phyloP scores from a whole-genome alignment of 30 jellyfish, hydroid and myxozoan species.

The Nemopilema nomurai region DNA sequence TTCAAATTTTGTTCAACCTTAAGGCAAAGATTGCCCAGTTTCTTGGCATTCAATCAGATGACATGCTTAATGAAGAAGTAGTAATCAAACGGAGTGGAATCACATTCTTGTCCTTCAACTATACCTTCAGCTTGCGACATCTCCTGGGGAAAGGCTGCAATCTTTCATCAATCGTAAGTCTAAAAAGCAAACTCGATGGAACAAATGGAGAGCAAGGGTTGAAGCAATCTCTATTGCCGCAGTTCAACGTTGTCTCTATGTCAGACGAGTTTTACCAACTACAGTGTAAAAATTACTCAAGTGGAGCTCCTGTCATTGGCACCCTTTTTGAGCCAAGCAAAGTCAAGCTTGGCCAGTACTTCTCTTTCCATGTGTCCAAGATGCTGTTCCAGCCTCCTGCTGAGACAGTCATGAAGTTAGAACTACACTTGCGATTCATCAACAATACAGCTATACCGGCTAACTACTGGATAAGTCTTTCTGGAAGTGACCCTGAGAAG shows the following conservation, averaged over 20 bases:
- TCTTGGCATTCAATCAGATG: conserved; percentile 23
- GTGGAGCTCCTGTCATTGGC: conserved; percentile 60
- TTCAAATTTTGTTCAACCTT: conserved; percentile 54
- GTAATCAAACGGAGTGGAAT: conserved; percentile 37
- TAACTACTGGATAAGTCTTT: conserved; percentile 56
- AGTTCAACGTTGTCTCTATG: conserved; percentile 32
- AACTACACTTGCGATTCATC: conserved; percentile 36
- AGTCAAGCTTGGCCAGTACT: conserved; percentile 54
- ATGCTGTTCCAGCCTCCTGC: conserved; percentile 69
- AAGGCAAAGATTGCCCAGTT: conserved; percentile 50
- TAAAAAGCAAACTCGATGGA: conserved; percentile 62
- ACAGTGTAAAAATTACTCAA: conserved; percentile 59
- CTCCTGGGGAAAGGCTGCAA: conserved; percentile 58
- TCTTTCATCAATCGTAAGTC: conserved; percentile 33
- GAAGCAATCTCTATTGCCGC: conserved; percentile 44
- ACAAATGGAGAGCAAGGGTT: conserved; percentile 38
- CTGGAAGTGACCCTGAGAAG: conserved; percentile 37
- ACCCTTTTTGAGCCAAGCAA: conserved; percentile 6
- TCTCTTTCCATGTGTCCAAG: conserved; percentile 50
- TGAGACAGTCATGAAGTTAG: conserved; percentile 67
- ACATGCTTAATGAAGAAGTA: conserved; percentile 38
- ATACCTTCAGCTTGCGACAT: conserved; percentile 54
- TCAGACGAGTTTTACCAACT: conserved; percentile 38
- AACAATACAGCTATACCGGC: conserved; percentile 36
- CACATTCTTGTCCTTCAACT: conserved; percentile 36